phyloP scores from a whole-genome alignment of 2,888 invertebrate genomes.

The Colletes collaris region DNA sequence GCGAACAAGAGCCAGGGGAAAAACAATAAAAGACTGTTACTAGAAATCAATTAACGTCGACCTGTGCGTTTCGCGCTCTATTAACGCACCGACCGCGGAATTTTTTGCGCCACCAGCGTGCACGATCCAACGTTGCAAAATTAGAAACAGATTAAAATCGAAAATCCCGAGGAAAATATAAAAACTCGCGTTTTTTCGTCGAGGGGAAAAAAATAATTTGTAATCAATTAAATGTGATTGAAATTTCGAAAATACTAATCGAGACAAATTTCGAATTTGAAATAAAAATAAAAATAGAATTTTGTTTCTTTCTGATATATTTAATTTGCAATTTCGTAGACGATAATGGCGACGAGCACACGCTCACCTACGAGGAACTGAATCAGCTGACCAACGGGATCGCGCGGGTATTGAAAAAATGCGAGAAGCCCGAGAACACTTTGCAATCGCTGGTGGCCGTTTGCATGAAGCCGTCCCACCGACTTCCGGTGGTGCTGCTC shows the following conservation, averaged over 20 bases:
- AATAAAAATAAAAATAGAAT: no score
- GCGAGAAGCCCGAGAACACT: conserved; percentile 83
- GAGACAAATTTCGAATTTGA: no score
- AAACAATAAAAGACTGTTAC: not conserved
- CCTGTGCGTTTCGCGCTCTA: not conserved
- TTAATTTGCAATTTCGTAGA: conserved; percentile 62
- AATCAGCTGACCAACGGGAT: conserved; percentile 85
- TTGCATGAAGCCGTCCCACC: conserved; percentile 91
- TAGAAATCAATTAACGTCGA: not conserved
- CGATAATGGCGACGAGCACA: conserved; percentile 68
- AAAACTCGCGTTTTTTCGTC: no score
- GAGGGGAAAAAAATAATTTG: no score
- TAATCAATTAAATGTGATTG: no score
- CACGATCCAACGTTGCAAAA: no score
- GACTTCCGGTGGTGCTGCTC: conserved; percentile 87
- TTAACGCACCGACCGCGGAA: not conserved
- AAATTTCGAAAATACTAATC: no score
- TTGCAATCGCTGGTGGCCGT: conserved; percentile 90
- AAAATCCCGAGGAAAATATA: no score
- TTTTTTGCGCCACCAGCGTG: no score
- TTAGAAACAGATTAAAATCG: no score
- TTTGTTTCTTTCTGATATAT: no score
- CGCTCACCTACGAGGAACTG: conserved; percentile 85
- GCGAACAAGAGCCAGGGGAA: not conserved
- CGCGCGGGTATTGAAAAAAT: conserved; percentile 84